These are phyloP conservation scores for Hecatera dysodea DNA, from an alignment of 2,888 invertebrate genomes.

Conservation along the genomic window DNA sequence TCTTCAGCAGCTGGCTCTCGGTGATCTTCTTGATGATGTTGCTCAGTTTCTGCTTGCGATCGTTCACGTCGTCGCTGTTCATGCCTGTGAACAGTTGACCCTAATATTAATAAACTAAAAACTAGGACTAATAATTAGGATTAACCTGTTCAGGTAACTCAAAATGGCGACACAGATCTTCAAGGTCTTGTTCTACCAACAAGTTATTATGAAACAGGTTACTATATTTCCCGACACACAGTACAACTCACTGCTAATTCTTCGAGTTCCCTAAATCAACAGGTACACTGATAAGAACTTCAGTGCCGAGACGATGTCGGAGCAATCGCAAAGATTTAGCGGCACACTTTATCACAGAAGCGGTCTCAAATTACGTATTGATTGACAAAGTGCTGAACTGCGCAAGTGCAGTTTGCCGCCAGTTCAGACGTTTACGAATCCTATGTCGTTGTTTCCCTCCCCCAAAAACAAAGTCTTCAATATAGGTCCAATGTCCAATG, in stretches of 20 bases:
- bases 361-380: constrained; percentile 33
- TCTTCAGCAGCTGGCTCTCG: constrained; percentile 43
- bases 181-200: background rate
- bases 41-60: constrained; percentile 36
- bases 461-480: constrained; percentile 3
- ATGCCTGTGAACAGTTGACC: constrained; percentile 30
- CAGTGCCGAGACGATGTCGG: background rate
- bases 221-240: background rate
- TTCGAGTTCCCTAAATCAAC: constrained; percentile 29
- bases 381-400: constrained; percentile 41
- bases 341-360: constrained; percentile 13
- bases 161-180: constrained; percentile 34
- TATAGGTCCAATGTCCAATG: constrained; percentile 5
- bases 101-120: background rate
- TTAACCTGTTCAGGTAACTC: background rate
- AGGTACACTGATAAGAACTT: constrained; percentile 29
- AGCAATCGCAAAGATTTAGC: background rate
- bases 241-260: constrained; percentile 25
- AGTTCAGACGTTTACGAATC: constrained; percentile 1
- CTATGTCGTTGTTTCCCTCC: constrained; percentile 41
- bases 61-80: constrained; percentile 16
- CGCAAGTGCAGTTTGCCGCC: constrained; percentile 46
- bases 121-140: no score
- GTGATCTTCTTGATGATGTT: constrained; percentile 48
- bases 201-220: background rate